Percentiles rank a stretch among this genome's conserved stretches.
These are phyloP conservation scores for Dasypogon diadema DNA, from an alignment of 2,888 invertebrate species.

Conservation along the genomic window DNA sequence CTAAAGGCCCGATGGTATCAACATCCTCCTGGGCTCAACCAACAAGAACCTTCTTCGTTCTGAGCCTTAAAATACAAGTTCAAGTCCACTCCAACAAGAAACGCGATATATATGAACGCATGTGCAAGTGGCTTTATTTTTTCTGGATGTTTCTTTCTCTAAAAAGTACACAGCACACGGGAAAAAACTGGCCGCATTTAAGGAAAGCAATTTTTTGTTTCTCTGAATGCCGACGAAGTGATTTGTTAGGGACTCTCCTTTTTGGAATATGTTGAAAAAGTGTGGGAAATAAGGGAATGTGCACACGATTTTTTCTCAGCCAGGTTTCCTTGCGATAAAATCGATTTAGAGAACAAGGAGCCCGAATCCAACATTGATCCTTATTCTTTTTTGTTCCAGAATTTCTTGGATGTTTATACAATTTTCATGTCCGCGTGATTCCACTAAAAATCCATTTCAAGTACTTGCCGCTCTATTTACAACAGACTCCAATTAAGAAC, in stretches of 20 bases:
- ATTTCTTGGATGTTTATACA: too few relatives aligned
- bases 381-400: too few relatives aligned
- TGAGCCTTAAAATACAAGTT: conserved; percentile 9
- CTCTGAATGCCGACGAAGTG: neutral
- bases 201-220: conserved; percentile 6
- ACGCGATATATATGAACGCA: neutral
- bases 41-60: too few relatives aligned
- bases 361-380: too few relatives aligned
- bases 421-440: too few relatives aligned
- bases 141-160: neutral
- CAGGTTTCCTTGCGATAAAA: neutral
- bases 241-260: conserved; percentile 4
- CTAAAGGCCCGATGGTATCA: conserved; percentile 4
- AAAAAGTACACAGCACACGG: neutral
- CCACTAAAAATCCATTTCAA: neutral
- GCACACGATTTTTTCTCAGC: too few relatives aligned
- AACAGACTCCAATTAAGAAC: neutral
- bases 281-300: conserved; percentile 6
- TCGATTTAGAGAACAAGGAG: too few relatives aligned
- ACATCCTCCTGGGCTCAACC: conserved; percentile 7
- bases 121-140: conserved; percentile 8
- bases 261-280: neutral
- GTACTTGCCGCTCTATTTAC: neutral
- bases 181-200: neutral
- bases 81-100: neutral